Evolutionary conservation across 2,888 invertebrate species (phyloP).

Genomic region (Drosophila mimica): DNA sequence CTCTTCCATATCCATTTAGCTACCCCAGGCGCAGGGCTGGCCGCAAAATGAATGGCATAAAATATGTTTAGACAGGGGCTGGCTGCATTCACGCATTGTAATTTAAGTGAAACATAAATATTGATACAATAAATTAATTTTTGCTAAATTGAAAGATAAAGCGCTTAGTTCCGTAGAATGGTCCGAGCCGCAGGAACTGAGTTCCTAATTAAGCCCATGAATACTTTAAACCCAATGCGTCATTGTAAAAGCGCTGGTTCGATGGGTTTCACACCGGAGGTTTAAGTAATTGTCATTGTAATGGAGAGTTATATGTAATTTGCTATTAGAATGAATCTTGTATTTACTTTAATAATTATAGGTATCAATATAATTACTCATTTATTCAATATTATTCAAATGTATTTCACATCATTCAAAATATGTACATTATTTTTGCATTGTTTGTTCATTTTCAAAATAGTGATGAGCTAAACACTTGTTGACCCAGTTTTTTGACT

Average conservation of each 20-base stretch:
- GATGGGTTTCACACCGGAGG: not conserved
- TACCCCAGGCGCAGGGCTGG: conserved; percentile 5
- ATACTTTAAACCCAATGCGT: conserved; percentile 5
- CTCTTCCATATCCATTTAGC: not conserved
- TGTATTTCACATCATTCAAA: not conserved
- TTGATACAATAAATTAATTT: conserved; percentile 82
- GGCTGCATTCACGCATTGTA: conserved; percentile 82
- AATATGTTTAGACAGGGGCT: conserved; percentile 70
- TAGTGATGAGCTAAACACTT: not conserved
- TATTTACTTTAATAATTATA: not conserved
- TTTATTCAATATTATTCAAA: not conserved
- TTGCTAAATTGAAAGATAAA: conserved; percentile 66
- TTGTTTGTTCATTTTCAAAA: not conserved
- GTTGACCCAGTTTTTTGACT: not conserved
- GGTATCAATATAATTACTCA: not conserved
- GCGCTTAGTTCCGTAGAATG: conserved; percentile 5
- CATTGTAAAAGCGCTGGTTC: not conserved
- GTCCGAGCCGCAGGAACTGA: not conserved
- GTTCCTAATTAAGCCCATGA: conserved; percentile 18
- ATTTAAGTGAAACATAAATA: conserved; percentile 83
- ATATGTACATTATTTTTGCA: not conserved
- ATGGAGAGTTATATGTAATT: not conserved
- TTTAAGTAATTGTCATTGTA: not conserved
- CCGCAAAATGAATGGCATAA: conserved; percentile 51
- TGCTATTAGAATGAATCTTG: not conserved